A percentile compares a stretch with the other conserved stretches of the same genome.
Evolutionary conservation across 2,888 invertebrate species (phyloP).

Genomic region (Tenthredo distinguenda): DNA sequence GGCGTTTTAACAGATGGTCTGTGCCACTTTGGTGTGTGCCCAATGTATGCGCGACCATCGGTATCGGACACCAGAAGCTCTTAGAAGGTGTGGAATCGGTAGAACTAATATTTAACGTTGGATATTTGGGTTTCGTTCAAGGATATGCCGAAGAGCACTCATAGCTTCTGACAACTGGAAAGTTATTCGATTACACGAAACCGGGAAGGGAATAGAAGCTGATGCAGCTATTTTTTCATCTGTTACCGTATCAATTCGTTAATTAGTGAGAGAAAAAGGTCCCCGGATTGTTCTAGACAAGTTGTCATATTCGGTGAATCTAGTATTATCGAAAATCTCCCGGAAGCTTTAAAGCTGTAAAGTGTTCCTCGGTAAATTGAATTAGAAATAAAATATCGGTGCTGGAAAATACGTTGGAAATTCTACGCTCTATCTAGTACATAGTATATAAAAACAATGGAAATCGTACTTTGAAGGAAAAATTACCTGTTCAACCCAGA

Average conservation of each 20-base stretch:
- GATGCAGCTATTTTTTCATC: not conserved
- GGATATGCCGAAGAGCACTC: not conserved
- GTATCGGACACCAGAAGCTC: slow-evolving; percentile 30
- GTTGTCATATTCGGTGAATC: not conserved
- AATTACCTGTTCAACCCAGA: slow-evolving; percentile 84
- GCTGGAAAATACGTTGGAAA: not conserved
- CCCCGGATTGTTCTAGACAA: not conserved
- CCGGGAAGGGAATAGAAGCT: not conserved
- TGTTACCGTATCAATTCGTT: not conserved
- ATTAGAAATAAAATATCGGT: not conserved
- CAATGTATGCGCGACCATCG: slow-evolving; percentile 8
- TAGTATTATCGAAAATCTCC: not conserved
- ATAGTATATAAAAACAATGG: not conserved
- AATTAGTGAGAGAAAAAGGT: not conserved
- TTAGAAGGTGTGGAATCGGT: not conserved
- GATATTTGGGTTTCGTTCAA: not conserved
- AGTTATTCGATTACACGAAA: not conserved
- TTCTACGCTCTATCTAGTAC: not conserved
- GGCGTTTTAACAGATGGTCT: slow-evolving; percentile 17
- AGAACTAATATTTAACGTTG: slow-evolving; percentile 26
- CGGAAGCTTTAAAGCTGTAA: not conserved
- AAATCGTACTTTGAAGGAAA: not conserved
- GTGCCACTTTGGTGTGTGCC: not conserved
- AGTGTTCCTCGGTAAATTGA: not conserved
- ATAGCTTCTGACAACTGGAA: not conserved